Evolutionary conservation across 2,113 vertebrate species (phyloP).

Genomic region (Cinclus mexicanus): DNA sequence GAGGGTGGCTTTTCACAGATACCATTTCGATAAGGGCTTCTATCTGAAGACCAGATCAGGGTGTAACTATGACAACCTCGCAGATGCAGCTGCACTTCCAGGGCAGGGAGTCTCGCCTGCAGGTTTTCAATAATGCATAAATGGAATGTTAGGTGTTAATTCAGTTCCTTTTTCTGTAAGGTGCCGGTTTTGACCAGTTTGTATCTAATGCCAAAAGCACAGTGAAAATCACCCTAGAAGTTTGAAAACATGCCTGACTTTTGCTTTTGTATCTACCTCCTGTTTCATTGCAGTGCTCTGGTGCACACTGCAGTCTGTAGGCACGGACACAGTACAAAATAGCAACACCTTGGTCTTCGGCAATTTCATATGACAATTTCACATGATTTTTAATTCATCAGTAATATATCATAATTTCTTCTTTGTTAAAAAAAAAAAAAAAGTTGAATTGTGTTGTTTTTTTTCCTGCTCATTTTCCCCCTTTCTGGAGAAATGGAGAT

Average conservation of each 20-base stretch:
- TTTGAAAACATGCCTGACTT: neutral
- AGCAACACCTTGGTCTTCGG: neutral
- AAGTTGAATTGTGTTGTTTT: neutral
- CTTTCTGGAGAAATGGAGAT: neutral
- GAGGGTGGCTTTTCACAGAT: neutral
- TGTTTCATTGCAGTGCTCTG: neutral
- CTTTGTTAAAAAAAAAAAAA: neutral
- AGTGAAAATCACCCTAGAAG: neutral
- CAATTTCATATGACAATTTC: neutral
- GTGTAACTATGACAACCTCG: slow-evolving; percentile 18
- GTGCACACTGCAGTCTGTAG: neutral
- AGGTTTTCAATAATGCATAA: neutral
- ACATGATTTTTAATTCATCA: neutral
- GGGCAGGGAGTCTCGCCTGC: neutral
- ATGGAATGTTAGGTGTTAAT: neutral
- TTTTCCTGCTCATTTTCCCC: neutral
- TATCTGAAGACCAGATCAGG: neutral
- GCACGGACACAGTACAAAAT: neutral
- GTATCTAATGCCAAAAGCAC: neutral
- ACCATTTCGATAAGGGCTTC: neutral
- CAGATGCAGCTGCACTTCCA: neutral
- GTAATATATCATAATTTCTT: neutral
- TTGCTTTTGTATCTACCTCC: neutral
- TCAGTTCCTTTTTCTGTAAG: neutral
- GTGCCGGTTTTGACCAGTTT: neutral